Conservation (phyloP, 2,888 invertebrate species). For the Acronicta alni region DNA sequence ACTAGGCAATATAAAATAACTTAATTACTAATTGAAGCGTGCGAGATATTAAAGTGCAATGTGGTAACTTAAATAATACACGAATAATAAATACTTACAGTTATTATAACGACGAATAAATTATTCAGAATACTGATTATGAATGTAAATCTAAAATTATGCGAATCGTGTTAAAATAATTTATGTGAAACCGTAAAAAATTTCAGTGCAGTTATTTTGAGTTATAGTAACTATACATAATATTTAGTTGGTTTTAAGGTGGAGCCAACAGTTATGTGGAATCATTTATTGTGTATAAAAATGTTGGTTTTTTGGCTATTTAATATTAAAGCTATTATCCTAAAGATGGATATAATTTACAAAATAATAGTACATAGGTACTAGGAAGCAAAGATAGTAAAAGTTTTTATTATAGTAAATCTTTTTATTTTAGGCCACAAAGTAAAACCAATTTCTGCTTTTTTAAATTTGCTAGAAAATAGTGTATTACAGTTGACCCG, state of each 20-base stretch:
- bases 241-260: constrained; percentile 16
- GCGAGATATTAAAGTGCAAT: constrained; percentile 46
- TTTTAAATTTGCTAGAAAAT: too few species aligned
- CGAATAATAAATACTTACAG: constrained; percentile 38
- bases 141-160: constrained; percentile 55
- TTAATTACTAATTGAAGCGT: constrained; percentile 39
- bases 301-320: constrained; percentile 20
- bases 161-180: constrained; percentile 42
- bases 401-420: too few species aligned
- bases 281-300: constrained; percentile 13
- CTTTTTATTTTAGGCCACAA: too few species aligned
- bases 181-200: constrained; percentile 44
- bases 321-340: constrained; percentile 25
- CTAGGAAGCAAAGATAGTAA: too few species aligned
- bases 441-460: too few species aligned
- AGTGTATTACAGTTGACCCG: too few species aligned
- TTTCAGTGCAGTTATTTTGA: constrained; percentile 33
- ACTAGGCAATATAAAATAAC: constrained; percentile 33
- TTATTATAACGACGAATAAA: constrained; percentile 48
- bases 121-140: constrained; percentile 58
- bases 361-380: constrained; percentile 2
- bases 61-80: constrained; percentile 55
- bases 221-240: constrained; percentile 25
- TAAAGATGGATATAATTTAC: constrained; percentile 1
- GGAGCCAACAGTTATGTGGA: constrained; percentile 26